Conservation (phyloP, 1,140 invertebrate species). For the Panulirus ornatus region DNA sequence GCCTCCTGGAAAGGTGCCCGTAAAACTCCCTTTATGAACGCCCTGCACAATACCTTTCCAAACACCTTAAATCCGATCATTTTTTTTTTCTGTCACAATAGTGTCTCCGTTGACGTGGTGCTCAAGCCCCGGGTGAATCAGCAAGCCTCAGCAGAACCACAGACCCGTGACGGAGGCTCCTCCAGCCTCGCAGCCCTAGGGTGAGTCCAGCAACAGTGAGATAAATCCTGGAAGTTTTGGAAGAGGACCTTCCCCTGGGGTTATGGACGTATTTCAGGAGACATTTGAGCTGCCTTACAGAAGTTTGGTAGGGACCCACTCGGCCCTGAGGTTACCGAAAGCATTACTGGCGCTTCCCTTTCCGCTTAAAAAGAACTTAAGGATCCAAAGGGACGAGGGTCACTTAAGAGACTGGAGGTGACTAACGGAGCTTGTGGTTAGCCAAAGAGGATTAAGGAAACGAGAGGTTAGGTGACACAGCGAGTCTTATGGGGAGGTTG, state of each 20-base stretch:
- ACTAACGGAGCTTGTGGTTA: not conserved
- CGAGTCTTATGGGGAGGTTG: not conserved
- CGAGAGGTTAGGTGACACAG: not conserved
- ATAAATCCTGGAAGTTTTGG: not conserved
- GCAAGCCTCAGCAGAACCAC: not conserved
- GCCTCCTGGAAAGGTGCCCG: constrained; percentile 27
- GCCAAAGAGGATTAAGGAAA: not conserved
- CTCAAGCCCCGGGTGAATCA: too few species aligned
- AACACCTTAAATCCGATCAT: constrained; percentile 41
- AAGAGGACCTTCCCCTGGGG: not conserved
- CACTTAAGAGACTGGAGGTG: not conserved
- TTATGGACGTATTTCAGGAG: not conserved
- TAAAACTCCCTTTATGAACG: constrained; percentile 33
- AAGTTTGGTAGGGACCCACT: not conserved
- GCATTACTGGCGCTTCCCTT: not conserved
- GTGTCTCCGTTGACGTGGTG: not conserved
- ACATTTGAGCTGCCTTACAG: constrained; percentile 1
- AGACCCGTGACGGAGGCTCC: not conserved
- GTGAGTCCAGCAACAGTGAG: not conserved
- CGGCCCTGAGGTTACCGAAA: not conserved
- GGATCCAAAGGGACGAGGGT: not conserved
- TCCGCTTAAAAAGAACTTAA: not conserved
- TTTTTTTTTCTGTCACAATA: not conserved
- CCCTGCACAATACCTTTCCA: constrained; percentile 39
- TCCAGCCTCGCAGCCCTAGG: too few species aligned